Percentiles rank a stretch among this genome's conserved stretches.
Evolutionary conservation across 2,113 vertebrate species (phyloP).

Genomic region (Oncorhynchus keta): DNA sequence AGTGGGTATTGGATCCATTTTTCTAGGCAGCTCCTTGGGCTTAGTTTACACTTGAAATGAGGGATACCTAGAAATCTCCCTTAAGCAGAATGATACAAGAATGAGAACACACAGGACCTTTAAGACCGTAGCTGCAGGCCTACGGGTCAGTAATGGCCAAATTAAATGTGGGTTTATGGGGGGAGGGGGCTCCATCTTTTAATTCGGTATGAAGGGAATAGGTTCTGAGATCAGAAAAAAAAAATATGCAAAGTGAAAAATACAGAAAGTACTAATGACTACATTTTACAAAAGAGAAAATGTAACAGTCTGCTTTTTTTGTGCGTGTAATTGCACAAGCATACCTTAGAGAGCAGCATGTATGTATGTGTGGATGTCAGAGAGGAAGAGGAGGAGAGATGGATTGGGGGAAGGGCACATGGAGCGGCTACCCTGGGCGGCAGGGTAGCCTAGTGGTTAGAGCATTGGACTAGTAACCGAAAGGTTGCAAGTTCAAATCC

Average conservation of each 20-base stretch:
- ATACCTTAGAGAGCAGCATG: background rate
- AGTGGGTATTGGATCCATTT: slow-evolving; percentile 55
- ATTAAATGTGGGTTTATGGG: background rate
- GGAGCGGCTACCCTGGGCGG: no score
- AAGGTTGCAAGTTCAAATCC: no score
- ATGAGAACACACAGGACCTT: slow-evolving; percentile 9
- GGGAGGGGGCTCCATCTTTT: background rate
- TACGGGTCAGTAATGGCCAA: background rate
- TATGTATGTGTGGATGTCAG: background rate
- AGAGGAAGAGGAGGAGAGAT: background rate
- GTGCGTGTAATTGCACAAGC: no score
- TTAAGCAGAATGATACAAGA: slow-evolving; percentile 32
- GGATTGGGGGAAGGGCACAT: background rate
- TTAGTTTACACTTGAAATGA: slow-evolving; percentile 14
- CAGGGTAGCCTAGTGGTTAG: no score
- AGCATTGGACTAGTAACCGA: no score
- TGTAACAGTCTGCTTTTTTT: no score
- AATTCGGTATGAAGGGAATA: slow-evolving; percentile 17
- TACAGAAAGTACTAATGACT: background rate
- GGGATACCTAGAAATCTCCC: slow-evolving; percentile 43
- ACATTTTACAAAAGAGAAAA: no score
- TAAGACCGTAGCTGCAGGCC: background rate
- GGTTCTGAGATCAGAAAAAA: background rate
- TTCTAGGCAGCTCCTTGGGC: slow-evolving; percentile 22
- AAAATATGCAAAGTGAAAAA: background rate